A percentile compares a stretch with the other conserved stretches of the same genome.
Conservation (phyloP, 2,797 vertebrate species). For the Schizopygopsis malacanthus region DNA sequence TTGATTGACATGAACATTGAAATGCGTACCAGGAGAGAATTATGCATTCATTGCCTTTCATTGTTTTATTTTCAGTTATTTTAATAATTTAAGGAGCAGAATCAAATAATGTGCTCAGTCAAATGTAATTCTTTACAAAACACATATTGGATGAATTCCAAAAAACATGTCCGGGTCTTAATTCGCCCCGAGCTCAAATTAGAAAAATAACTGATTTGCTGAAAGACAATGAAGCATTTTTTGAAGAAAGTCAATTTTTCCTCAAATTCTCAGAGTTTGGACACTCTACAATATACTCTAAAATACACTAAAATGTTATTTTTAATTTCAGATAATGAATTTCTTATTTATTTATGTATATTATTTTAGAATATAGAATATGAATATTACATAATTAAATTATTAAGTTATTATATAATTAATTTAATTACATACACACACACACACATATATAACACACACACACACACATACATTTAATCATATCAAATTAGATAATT, state of each 20-base stretch:
- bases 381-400: neutral
- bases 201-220: conserved; percentile 13
- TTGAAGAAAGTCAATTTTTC: neutral
- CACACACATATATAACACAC: neutral
- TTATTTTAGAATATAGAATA: neutral
- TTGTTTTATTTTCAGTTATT: neutral
- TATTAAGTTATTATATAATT: neutral
- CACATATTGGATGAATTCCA: neutral
- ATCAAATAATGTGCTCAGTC: neutral
- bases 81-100: neutral
- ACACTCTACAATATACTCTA: too few species aligned
- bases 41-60: neutral
- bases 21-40: neutral
- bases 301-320: too few species aligned
- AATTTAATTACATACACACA: neutral
- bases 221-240: neutral
- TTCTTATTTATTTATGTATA: neutral
- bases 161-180: neutral
- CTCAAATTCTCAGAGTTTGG: neutral
- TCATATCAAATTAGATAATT: neutral
- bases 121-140: neutral
- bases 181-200: neutral
- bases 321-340: neutral
- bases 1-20: neutral
- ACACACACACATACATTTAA: neutral